These are phyloP conservation scores for Nephrocerus scutellatus DNA, from an alignment of 2,888 invertebrate species.

Conservation along the genomic window DNA sequence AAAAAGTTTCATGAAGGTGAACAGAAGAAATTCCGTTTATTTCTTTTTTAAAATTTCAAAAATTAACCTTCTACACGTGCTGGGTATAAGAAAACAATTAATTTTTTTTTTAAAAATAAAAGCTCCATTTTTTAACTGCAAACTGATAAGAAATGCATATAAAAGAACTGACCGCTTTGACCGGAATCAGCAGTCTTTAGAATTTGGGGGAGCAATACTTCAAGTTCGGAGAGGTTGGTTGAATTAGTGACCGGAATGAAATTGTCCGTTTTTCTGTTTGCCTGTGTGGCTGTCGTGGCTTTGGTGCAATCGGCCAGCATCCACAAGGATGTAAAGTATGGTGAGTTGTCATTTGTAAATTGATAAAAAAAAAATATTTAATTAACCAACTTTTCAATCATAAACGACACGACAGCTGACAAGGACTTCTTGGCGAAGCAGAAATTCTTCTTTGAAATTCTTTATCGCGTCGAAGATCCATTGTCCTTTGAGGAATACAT, in stretches of 20 bases:
- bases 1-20: too few species aligned
- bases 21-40: too few species aligned
- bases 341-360: too few species aligned
- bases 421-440: conserved; percentile 31
- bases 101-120: too few species aligned
- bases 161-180: background rate
- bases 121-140: too few species aligned
- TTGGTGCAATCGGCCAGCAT: conserved; percentile 19
- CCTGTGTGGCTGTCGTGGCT: conserved; percentile 25
- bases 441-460: conserved; percentile 34
- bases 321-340: too few species aligned
- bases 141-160: conserved; percentile 6
- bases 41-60: too few species aligned
- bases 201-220: too few species aligned
- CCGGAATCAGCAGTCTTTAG: conserved; percentile 22
- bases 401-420: conserved; percentile 32
- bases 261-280: conserved; percentile 24
- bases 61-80: too few species aligned
- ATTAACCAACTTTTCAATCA: conserved; percentile 27
- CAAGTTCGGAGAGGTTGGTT: too few species aligned
- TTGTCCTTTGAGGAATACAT: conserved; percentile 34
- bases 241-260: conserved; percentile 22
- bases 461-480: conserved; percentile 27
- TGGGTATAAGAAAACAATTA: too few species aligned
- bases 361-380: too few species aligned